phyloP scores from a whole-genome alignment of 2,113 vertebrate species.

The Lontra canadensis region DNA sequence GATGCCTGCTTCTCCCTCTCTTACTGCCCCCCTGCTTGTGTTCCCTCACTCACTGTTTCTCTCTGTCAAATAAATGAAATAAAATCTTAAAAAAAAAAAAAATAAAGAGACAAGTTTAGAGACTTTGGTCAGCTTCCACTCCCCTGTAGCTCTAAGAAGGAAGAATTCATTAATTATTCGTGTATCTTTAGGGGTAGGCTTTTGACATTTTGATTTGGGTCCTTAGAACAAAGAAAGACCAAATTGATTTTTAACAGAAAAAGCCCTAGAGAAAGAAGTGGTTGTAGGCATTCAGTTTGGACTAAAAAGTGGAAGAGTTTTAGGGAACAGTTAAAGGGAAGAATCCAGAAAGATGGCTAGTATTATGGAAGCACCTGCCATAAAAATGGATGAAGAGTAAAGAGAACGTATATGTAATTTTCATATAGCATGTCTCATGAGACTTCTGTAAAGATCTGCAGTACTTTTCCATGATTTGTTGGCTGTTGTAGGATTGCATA shows the following conservation, averaged over 20 bases:
- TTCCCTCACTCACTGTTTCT: too few species aligned
- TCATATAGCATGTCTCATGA: background rate
- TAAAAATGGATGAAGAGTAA: background rate
- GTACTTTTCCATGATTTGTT: background rate
- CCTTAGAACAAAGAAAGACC: background rate
- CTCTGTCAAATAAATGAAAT: too few species aligned
- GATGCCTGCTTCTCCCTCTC: too few species aligned
- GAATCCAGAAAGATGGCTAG: background rate
- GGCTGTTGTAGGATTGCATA: background rate
- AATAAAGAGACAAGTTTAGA: background rate
- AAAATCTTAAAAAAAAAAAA: too few species aligned
- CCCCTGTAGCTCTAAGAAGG: background rate
- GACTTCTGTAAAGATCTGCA: background rate
- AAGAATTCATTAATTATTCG: background rate
- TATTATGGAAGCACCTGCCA: background rate
- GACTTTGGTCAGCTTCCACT: background rate
- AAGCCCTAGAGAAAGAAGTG: background rate
- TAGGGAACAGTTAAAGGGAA: background rate
- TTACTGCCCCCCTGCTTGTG: too few species aligned
- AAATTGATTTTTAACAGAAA: constrained; percentile 22
- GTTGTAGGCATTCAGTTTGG: background rate
- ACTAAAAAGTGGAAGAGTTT: background rate
- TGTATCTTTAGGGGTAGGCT: background rate
- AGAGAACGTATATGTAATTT: background rate
- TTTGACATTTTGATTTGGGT: background rate